Percentiles rank a stretch among this genome's conserved stretches.
These are phyloP conservation scores for Sesamia nonagrioides DNA, from an alignment of 1,140 invertebrate genomes.

Conservation along the genomic window DNA sequence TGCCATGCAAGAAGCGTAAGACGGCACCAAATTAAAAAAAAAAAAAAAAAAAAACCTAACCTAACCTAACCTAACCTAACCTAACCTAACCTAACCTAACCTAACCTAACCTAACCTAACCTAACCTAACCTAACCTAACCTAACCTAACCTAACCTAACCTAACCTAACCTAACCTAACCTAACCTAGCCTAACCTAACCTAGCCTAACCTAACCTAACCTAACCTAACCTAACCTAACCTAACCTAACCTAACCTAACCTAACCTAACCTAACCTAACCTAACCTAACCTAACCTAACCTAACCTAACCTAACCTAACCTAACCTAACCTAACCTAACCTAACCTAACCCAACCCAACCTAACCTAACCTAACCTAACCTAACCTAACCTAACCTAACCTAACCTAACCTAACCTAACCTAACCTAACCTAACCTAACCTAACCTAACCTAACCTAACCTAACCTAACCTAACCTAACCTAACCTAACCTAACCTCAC, in stretches of 20 bases:
- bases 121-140: slow-evolving; percentile 2
- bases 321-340: slow-evolving; percentile 46
- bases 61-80: background rate
- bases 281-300: slow-evolving; percentile 46
- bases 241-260: slow-evolving; percentile 40
- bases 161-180: slow-evolving; percentile 8
- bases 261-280: slow-evolving; percentile 43
- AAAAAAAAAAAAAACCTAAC: too few species aligned
- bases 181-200: slow-evolving; percentile 39
- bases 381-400: slow-evolving; percentile 8
- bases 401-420: slow-evolving; percentile 10
- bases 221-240: slow-evolving; percentile 44
- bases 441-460: slow-evolving; percentile 46
- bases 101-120: background rate
- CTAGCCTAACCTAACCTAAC: slow-evolving; percentile 64
- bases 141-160: background rate
- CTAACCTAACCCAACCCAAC: slow-evolving; percentile 44
- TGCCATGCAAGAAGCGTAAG: too few species aligned
- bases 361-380: slow-evolving; percentile 26
- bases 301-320: slow-evolving; percentile 48
- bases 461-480: slow-evolving; percentile 47
- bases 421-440: slow-evolving; percentile 16
- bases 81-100: background rate
- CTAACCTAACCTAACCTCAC: slow-evolving; percentile 59
- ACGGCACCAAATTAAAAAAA: too few species aligned